Conservation (phyloP, 2,888 invertebrate genomes). For the Cyaniris semiargus region DNA sequence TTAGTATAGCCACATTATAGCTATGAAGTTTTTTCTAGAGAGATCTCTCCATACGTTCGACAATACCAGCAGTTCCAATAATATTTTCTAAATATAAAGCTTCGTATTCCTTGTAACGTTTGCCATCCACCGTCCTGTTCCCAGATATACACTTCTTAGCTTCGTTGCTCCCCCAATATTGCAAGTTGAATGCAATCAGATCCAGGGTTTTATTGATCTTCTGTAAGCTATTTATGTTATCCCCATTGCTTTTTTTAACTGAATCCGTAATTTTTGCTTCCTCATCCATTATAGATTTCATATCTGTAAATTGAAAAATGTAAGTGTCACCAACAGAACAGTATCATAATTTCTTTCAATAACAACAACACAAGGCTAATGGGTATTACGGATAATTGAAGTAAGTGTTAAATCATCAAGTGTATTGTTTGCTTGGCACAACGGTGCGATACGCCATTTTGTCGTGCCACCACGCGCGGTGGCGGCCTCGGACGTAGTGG, state of each 20-base stretch:
- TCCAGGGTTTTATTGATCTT: conserved; percentile 56
- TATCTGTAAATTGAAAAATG: conserved; percentile 52
- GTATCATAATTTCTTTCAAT: too few relatives aligned
- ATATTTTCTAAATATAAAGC: conserved; percentile 51
- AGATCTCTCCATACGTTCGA: neutral
- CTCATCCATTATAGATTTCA: conserved; percentile 50
- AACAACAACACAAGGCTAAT: too few relatives aligned
- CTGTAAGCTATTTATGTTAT: conserved; percentile 55
- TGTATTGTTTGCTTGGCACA: too few relatives aligned
- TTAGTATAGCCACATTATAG: too few relatives aligned
- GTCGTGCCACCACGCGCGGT: too few relatives aligned
- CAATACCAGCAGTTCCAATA: conserved; percentile 35
- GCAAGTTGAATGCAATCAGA: conserved; percentile 54
- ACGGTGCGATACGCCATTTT: too few relatives aligned
- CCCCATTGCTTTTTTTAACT: conserved; percentile 62
- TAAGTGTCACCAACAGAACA: neutral
- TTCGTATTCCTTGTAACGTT: conserved; percentile 59
- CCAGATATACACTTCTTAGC: conserved; percentile 55
- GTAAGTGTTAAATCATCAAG: too few relatives aligned
- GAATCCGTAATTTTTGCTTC: conserved; percentile 56
- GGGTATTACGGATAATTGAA: too few relatives aligned
- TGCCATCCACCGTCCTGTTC: conserved; percentile 55
- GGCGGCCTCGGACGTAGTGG: too few relatives aligned
- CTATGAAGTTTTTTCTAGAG: neutral
- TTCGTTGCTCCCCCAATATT: conserved; percentile 56